phyloP scores from a whole-genome alignment of 2,797 vertebrate species.

The Typhlichthys eigenmanni region DNA sequence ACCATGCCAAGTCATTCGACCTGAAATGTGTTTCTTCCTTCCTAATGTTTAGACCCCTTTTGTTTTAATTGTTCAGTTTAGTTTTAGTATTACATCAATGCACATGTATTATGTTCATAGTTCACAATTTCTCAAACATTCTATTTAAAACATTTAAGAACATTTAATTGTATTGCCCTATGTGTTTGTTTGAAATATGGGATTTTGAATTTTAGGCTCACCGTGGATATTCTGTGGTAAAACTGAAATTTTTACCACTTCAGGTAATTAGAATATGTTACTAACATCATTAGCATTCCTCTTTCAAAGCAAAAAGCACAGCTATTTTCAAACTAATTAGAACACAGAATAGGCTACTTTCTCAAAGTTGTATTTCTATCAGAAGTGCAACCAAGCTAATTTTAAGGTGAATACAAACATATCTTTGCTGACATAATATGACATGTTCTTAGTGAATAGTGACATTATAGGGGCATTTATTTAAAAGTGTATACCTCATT shows the following conservation, averaged over 20 bases:
- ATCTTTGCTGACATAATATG: slow-evolving; percentile 15
- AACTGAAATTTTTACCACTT: no score
- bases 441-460: slow-evolving; percentile 44
- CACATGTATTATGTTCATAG: slow-evolving; percentile 57
- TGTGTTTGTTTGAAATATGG: slow-evolving; percentile 51
- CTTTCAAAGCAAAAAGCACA: slow-evolving; percentile 8
- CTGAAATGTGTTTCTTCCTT: slow-evolving; percentile 39
- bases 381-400: not conserved
- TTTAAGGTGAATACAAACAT: not conserved
- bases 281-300: not conserved
- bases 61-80: slow-evolving; percentile 45
- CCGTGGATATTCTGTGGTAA: slow-evolving; percentile 30
- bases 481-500: slow-evolving; percentile 11
- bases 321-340: not conserved
- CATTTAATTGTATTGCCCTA: slow-evolving; percentile 33
- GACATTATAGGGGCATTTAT: slow-evolving; percentile 19
- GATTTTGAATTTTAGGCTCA: slow-evolving; percentile 30
- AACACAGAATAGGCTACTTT: not conserved
- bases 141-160: slow-evolving; percentile 62
- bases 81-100: slow-evolving; percentile 45
- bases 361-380: not conserved
- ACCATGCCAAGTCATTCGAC: slow-evolving; percentile 65
- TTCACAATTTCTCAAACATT: slow-evolving; percentile 40
- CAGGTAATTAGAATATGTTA: not conserved
- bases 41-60: slow-evolving; percentile 19